Percentiles rank a stretch among this genome's conserved stretches.
Evolutionary conservation across 1,140 invertebrate species (phyloP).

Genomic region (Anoplolepis gracilipes): DNA sequence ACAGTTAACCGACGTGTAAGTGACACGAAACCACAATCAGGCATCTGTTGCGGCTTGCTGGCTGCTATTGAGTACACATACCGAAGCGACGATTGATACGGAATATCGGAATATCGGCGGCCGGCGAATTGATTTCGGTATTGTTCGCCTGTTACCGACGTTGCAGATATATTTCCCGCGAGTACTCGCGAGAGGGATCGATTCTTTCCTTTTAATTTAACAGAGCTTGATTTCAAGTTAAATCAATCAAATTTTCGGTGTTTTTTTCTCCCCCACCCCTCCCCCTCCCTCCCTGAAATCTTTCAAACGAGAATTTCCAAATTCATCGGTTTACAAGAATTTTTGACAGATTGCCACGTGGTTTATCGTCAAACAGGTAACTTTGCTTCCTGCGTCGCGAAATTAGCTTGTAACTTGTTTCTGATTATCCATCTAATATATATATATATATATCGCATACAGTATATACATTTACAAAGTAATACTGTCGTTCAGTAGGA

Average conservation of each 20-base stretch:
- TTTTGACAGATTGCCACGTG: not conserved
- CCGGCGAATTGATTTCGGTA: slow-evolving; percentile 54
- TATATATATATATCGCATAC: not conserved
- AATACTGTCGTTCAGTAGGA: not conserved
- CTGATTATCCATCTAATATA: not conserved
- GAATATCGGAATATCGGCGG: slow-evolving; percentile 48
- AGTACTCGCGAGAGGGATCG: slow-evolving; percentile 23
- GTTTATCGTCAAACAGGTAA: slow-evolving; percentile 1
- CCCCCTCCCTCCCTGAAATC: no score
- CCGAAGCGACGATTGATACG: slow-evolving; percentile 55
- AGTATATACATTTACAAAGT: not conserved
- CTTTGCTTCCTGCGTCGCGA: slow-evolving; percentile 15
- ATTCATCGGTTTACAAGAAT: not conserved
- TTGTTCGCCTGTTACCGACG: slow-evolving; percentile 44
- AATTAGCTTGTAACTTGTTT: slow-evolving; percentile 10
- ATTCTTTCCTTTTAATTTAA: slow-evolving; percentile 3
- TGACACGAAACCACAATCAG: slow-evolving; percentile 60
- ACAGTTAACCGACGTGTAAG: slow-evolving; percentile 59
- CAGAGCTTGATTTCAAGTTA: not conserved
- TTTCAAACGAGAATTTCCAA: slow-evolving; percentile 5
- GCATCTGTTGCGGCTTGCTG: slow-evolving; percentile 59
- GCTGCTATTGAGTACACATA: slow-evolving; percentile 56
- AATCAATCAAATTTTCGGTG: not conserved
- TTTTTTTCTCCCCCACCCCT: no score
- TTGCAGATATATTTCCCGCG: slow-evolving; percentile 48